Percentiles rank a stretch among this genome's conserved stretches.
These are phyloP conservation scores for Zele albiditarsus DNA, from an alignment of 2,888 invertebrate species.

Conservation along the genomic window DNA sequence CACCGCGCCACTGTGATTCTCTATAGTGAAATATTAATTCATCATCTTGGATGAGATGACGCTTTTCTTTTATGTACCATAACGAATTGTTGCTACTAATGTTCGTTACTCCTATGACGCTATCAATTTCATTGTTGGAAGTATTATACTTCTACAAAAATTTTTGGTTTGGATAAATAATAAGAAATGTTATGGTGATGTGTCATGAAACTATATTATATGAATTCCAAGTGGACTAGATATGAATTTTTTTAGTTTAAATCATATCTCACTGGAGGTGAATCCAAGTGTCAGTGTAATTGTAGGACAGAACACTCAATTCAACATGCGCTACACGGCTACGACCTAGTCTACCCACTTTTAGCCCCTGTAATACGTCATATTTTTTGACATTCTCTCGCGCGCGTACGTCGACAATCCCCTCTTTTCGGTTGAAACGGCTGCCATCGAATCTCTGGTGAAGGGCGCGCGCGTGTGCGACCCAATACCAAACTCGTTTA, in stretches of 20 bases:
- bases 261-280: neutral
- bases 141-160: neutral
- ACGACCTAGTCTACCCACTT: slow-evolving; percentile 51
- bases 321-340: slow-evolving; percentile 32
- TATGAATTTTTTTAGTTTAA: neutral
- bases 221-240: neutral
- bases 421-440: slow-evolving; percentile 26
- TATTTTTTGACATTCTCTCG: slow-evolving; percentile 62
- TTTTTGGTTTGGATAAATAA: neutral
- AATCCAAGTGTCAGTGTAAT: neutral
- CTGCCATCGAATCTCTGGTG: slow-evolving; percentile 20
- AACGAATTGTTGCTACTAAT: slow-evolving; percentile 9
- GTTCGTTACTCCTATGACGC: neutral
- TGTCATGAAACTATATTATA: too few relatives aligned
- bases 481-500: slow-evolving; percentile 57
- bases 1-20: slow-evolving; percentile 17
- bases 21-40: slow-evolving; percentile 15
- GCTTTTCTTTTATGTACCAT: neutral
- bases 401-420: slow-evolving; percentile 57
- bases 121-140: neutral
- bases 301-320: slow-evolving; percentile 1
- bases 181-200: too few relatives aligned
- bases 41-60: slow-evolving; percentile 24
- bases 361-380: slow-evolving; percentile 65
- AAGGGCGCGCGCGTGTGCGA: slow-evolving; percentile 53